phyloP scores from a whole-genome alignment of 2,888 invertebrate species.

The Saturnia japonica region DNA sequence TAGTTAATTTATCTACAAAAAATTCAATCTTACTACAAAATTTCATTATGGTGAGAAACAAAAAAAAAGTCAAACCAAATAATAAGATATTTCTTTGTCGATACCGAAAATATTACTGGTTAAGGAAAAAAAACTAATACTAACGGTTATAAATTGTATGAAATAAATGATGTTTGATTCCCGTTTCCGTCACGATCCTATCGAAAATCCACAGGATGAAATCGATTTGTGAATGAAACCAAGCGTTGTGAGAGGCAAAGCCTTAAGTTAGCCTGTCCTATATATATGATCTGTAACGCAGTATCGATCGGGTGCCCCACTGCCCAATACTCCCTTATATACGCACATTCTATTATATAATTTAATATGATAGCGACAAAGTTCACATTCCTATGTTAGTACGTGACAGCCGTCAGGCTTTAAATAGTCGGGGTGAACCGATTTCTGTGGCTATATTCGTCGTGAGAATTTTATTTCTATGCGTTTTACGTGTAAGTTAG shows the following conservation, averaged over 20 bases:
- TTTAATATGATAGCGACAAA: conserved; percentile 47
- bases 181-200: background rate
- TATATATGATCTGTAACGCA: conserved; percentile 70
- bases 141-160: background rate
- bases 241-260: conserved; percentile 55
- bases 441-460: conserved; percentile 51
- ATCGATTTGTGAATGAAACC: conserved; percentile 69
- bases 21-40: no score
- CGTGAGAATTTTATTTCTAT: conserved; percentile 38
- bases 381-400: conserved; percentile 45
- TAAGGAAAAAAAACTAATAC: background rate
- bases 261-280: conserved; percentile 71
- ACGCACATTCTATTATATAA: conserved; percentile 50
- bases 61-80: no score
- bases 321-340: conserved; percentile 68
- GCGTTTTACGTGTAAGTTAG: conserved; percentile 25
- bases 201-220: conserved; percentile 42
- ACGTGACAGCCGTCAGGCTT: conserved; percentile 36
- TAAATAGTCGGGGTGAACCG: conserved; percentile 57
- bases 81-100: background rate
- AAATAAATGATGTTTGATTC: background rate
- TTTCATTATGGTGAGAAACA: no score
- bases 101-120: background rate
- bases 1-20: no score
- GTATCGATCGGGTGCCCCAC: conserved; percentile 77